Base-by-base conservation (phyloP, 2,797 vertebrate species). In the Phylloscopus collybita region DNA sequence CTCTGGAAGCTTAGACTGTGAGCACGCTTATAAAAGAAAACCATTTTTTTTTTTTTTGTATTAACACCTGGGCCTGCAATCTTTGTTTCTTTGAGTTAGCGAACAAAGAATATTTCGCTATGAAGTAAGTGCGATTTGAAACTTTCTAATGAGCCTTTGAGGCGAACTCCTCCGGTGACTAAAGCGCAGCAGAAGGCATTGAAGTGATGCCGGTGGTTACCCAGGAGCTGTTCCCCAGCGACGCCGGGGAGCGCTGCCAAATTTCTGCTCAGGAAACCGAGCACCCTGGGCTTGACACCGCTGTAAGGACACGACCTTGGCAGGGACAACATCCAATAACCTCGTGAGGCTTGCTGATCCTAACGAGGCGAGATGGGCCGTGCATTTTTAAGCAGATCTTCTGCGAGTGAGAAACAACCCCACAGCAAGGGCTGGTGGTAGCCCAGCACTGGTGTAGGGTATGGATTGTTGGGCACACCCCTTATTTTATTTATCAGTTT, bases 271-370 rank as follows among this genome's bases (percentile, higher is more conserved):
- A 8, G 67, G 36, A 73, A 64, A 74, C 10, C 2, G 4, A n/a
- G 51, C 51, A 45, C 40, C 64, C 60, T 5, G 78, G 30, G 20
- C 64, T 14, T 65, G 91, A 74, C 89, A 64, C 45, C 3, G 18
- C 81, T 71, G 61, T 71, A 36, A 78, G 87, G 84, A 88, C 85
- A 51, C 11, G 32, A 44, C 81, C 79, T 93, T 44, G 81, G 73
- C 38, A 91, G 89, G 49, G 71, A 71, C 44, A 67, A 2, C 26
- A 12, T 44, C 88, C 56, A 57, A 1, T 1, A 23, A 13, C 57
- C 4, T 0, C 0, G 36, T 1, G 60, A 69, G 40, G 15, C 23
- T 78, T 71, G 62, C 83, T 23, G 13, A 8, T 0, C 20, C 27
- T 6, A 11, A 16, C 13, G 59, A 6, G 30, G n/a, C 51, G 10